Base-by-base conservation (phyloP, 2,888 invertebrate species). In the Stenurella melanura region DNA sequence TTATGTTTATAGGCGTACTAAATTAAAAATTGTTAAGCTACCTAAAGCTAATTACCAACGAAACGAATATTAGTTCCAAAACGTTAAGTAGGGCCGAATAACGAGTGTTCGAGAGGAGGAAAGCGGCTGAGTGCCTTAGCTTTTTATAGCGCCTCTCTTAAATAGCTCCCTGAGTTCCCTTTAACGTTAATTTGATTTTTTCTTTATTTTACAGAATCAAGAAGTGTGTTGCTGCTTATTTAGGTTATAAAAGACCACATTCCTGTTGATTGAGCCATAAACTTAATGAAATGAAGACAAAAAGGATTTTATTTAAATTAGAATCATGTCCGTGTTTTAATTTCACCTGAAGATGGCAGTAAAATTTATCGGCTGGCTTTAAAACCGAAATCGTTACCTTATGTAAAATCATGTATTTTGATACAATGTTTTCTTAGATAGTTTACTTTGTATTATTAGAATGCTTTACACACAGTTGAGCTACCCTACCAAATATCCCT, bases 41-140 rank as follows among this genome's bases (percentile, higher is more conserved):
- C 82, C 81, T 82, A 83, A 67, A 67, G 85, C 84, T 87, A 87
- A 87, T 87, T 87, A 86, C 86, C 83, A 82, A 82, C 80, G 84
- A 84, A 87, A 85, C 67, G 86, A 83, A 84, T 85, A 88, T 88
- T 88, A 86, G 87, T 88, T 88, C 87, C 88, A 83, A 86, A 85
- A 87, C 88, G 88, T 88, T 88, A 88, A 87, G 82, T 86, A 58
- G 61, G 18, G 61, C 30, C 42, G 19, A 21, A n/a, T 57, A 58
- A 70, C 38, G 82, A 73, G 80, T 80, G 80, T 70, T 42, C 34
- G 61, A 12, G 67, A 63, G 76, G 78, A 69, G 75, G 71, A 81
- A 38, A 73, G 78, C 81, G 77, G 75, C 81, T 75, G 79, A 83
- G 26, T 18, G 21, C 26, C 19, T 19, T 50, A 19, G 50, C 15